Conservation (phyloP, 2,797 vertebrate genomes). For the Meda fulgida region DNA sequence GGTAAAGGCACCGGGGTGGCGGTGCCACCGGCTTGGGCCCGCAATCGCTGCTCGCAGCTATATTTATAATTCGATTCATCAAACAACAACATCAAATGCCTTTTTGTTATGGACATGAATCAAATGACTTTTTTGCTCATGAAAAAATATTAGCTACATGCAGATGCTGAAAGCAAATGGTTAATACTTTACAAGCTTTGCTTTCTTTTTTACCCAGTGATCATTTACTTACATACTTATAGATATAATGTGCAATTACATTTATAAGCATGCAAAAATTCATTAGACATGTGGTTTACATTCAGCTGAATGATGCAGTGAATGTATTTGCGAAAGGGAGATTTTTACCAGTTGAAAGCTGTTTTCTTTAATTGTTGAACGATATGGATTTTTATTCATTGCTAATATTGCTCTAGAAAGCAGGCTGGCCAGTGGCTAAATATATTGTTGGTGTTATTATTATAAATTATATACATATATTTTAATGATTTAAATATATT, state of each 20-base stretch:
- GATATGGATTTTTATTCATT: background rate
- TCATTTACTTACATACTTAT: conserved; percentile 19
- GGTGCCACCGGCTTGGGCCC: too few relatives aligned
- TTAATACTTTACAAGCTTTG: conserved; percentile 1
- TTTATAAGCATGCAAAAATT: conserved; percentile 77
- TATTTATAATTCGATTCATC: conserved; percentile 70
- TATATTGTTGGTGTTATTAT: background rate
- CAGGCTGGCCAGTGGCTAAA: background rate
- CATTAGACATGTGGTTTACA: conserved; percentile 77
- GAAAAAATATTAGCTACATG: background rate
- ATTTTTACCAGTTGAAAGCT: conserved; percentile 34
- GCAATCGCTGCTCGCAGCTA: too few relatives aligned
- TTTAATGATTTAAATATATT: too few relatives aligned
- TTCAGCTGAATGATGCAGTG: conserved; percentile 77
- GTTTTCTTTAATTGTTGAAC: conserved; percentile 40
- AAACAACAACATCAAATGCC: conserved; percentile 56
- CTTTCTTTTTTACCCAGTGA: background rate
- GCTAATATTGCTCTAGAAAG: background rate
- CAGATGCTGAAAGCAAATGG: background rate
- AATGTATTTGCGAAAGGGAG: conserved; percentile 66
- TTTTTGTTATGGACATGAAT: conserved; percentile 16
- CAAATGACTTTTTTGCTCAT: conserved; percentile 5
- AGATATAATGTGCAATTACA: conserved; percentile 77
- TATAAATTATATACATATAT: background rate
- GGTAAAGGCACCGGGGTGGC: too few relatives aligned